A percentile compares a stretch with the other conserved stretches of the same genome.
Evolutionary conservation across 2,888 invertebrate species (phyloP).

Genomic region (Lithophane socia): DNA sequence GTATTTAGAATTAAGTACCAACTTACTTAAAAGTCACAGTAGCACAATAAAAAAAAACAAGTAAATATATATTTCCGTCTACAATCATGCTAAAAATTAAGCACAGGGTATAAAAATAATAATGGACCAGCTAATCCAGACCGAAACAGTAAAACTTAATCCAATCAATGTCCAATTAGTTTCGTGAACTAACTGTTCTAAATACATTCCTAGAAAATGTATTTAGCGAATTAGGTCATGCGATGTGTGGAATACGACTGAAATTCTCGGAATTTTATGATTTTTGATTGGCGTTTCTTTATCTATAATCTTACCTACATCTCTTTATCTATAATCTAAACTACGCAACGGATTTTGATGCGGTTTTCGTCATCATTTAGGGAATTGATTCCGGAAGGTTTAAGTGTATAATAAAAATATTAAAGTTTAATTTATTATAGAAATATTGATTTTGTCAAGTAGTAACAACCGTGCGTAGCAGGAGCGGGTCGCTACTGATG

Average conservation of each 20-base stretch:
- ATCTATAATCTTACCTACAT: too few relatives aligned
- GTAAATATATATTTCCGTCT: not conserved
- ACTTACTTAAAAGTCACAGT: not conserved
- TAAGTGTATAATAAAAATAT: too few relatives aligned
- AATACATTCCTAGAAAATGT: conserved; percentile 18
- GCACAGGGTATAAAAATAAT: not conserved
- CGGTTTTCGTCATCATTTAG: too few relatives aligned
- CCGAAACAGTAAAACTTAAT: not conserved
- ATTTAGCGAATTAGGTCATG: conserved; percentile 24
- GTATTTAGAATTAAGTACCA: not conserved
- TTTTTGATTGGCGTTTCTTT: not conserved
- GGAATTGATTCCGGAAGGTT: too few relatives aligned
- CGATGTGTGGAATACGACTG: not conserved
- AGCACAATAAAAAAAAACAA: not conserved
- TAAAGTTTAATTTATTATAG: too few relatives aligned
- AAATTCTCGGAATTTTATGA: not conserved
- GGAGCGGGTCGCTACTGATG: too few relatives aligned
- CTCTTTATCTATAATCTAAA: too few relatives aligned
- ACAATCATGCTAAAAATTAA: not conserved
- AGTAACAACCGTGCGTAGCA: too few relatives aligned
- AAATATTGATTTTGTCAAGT: too few relatives aligned
- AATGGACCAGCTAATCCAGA: not conserved
- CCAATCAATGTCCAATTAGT: conserved; percentile 8
- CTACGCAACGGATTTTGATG: too few relatives aligned
- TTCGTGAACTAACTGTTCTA: conserved; percentile 20